Conservation (phyloP, 2,113 vertebrate genomes). For the Syngnathus typhle region DNA sequence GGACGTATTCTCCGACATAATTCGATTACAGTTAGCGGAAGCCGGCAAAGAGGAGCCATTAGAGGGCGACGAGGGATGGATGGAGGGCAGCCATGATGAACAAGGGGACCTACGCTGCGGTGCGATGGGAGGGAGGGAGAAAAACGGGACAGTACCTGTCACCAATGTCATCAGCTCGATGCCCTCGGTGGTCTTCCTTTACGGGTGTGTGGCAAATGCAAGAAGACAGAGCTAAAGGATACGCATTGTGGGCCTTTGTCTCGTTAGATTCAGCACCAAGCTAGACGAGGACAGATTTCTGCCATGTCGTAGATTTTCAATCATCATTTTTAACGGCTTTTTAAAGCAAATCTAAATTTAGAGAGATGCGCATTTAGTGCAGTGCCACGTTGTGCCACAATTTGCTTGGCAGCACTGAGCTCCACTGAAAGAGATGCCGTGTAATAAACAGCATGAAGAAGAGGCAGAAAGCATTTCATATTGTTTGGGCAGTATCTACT, state of each 20-base stretch:
- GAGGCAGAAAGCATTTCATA: no score
- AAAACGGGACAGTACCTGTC: constrained; percentile 45
- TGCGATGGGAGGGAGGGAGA: constrained; percentile 30
- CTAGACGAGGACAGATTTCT: no score
- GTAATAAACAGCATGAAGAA: no score
- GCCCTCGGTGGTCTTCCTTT: neutral
- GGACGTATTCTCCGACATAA: constrained; percentile 62
- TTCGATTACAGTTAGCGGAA: constrained; percentile 62
- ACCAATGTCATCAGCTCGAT: constrained; percentile 14
- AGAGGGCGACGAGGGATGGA: constrained; percentile 66
- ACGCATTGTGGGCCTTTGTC: neutral
- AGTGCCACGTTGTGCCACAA: no score
- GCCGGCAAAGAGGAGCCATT: constrained; percentile 64
- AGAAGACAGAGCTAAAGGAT: neutral
- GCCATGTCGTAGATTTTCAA: no score
- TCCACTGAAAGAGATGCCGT: no score
- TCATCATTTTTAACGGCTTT: no score
- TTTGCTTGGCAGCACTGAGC: no score
- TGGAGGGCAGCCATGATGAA: constrained; percentile 42
- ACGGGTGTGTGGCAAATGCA: neutral
- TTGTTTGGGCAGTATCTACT: no score
- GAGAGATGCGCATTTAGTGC: no score
- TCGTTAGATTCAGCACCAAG: no score
- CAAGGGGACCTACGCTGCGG: constrained; percentile 34
- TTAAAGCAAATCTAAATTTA: no score